Conservation (phyloP, 2,113 vertebrate species). For the Alligator sinensis region DNA sequence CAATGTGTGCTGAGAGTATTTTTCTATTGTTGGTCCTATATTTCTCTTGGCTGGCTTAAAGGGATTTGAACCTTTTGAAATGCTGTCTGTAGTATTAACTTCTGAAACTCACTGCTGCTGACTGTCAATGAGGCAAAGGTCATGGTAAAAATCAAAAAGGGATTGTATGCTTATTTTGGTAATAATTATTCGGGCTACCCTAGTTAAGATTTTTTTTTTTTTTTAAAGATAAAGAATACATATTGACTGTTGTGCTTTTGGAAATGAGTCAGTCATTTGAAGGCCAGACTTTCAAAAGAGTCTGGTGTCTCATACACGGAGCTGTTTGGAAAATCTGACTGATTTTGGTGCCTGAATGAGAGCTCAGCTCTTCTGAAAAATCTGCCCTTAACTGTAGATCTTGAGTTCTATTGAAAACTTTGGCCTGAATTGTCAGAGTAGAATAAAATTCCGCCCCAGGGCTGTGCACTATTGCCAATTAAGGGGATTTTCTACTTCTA, state of each 20-base stretch:
- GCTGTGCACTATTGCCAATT: background rate
- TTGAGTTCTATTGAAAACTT: background rate
- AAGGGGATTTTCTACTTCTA: background rate
- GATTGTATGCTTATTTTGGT: background rate
- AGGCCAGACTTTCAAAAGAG: background rate
- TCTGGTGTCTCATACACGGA: too few relatives aligned
- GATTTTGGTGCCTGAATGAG: background rate
- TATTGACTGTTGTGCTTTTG: background rate
- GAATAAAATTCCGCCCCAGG: background rate
- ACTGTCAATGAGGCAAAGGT: background rate
- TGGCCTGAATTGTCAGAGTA: background rate
- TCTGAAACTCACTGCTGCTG: background rate
- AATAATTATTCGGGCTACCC: background rate
- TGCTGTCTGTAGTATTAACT: background rate
- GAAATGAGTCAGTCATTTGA: background rate
- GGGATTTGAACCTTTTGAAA: background rate
- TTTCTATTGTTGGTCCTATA: background rate
- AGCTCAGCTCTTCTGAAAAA: background rate
- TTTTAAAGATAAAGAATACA: background rate
- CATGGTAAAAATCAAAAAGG: background rate
- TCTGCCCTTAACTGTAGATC: background rate
- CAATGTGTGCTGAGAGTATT: background rate
- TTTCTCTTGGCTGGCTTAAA: background rate
- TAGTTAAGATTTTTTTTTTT: rapidly evolving
- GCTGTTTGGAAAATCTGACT: background rate